Evolutionary conservation across 1,140 invertebrate species (phyloP), one percentile per base, ranked within the genome.

Genomic region (Maniola jurtina): DNA sequence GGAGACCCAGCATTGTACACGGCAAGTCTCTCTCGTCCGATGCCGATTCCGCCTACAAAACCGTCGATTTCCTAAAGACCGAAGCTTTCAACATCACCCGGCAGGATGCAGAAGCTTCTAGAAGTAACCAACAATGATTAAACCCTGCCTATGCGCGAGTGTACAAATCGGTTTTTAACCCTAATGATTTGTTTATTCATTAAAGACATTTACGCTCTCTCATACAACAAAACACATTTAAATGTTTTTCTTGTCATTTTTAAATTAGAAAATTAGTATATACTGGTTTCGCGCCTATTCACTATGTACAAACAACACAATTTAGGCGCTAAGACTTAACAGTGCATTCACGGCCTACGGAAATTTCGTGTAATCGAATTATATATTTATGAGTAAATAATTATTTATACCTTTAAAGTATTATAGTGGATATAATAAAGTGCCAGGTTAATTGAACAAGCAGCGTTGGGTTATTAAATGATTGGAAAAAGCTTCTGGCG

Each of bases 41-140:
- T 4, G 71, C 81, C 0, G 81, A 88, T 7, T 96, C 95, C 1
- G 95, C 96, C 6, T 98, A 98, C 82, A 97, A 97, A 89, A 96
- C 94, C 0, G 96, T 98, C 0, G 97, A 98, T 87, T 98, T 98
- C 91, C 89, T 97, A 13, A 97, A 97, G 92, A 98, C 97, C 0
- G 94, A 97, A 80, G 97, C 96, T 6, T 97, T 98, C 75, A 97
- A 97, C 88, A 93, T 95, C 66, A 97, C 96, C n/a, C 92, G 95
- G 52, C 94, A 96, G 80, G 94, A 95, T 76, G 94, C 96, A 1
- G 96, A 97, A 83, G 88, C 86, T 6, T 86, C 77, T 4, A 74
- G 89, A 13, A 84, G 62, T 36, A 77, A 75, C 61, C 72, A 83
- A 69, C 68, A 81, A 79, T 64, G 68, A 80, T 60, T 76, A 62